Conservation (phyloP, 2,888 invertebrate genomes). For the Erebia aethiops region DNA sequence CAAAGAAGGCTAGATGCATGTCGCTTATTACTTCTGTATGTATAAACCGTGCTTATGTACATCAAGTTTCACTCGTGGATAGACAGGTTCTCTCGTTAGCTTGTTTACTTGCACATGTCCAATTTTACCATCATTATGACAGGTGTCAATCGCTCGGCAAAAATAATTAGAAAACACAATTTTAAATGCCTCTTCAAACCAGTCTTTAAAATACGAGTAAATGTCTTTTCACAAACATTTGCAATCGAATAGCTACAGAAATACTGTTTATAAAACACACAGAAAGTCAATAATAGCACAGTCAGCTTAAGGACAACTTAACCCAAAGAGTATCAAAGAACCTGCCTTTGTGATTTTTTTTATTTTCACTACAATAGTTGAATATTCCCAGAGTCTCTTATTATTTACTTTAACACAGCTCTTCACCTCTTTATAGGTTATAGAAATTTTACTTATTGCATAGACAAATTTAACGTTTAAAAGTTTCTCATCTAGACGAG, state of each 20-base stretch:
- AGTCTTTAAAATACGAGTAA: neutral
- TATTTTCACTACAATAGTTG: no score
- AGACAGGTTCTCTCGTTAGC: constrained; percentile 57
- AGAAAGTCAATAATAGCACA: no score
- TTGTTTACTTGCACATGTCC: constrained; percentile 58
- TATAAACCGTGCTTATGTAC: constrained; percentile 39
- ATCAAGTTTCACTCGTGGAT: constrained; percentile 59
- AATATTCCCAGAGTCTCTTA: no score
- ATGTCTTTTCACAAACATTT: neutral
- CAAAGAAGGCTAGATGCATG: constrained; percentile 29
- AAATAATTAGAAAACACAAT: constrained; percentile 20
- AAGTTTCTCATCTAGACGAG: neutral
- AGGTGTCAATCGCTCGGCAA: constrained; percentile 52
- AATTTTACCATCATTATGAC: constrained; percentile 55
- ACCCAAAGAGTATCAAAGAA: neutral
- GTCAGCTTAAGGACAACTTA: neutral
- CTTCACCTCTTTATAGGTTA: neutral
- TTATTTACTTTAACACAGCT: no score
- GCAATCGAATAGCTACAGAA: neutral
- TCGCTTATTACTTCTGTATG: neutral
- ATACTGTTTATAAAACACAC: neutral
- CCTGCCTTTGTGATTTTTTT: no score
- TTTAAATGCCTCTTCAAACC: constrained; percentile 1
- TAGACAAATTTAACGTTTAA: neutral
- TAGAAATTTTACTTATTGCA: neutral